Evolutionary conservation across 1,140 invertebrate genomes (phyloP).

Genomic region (Trachelipus rathkii): DNA sequence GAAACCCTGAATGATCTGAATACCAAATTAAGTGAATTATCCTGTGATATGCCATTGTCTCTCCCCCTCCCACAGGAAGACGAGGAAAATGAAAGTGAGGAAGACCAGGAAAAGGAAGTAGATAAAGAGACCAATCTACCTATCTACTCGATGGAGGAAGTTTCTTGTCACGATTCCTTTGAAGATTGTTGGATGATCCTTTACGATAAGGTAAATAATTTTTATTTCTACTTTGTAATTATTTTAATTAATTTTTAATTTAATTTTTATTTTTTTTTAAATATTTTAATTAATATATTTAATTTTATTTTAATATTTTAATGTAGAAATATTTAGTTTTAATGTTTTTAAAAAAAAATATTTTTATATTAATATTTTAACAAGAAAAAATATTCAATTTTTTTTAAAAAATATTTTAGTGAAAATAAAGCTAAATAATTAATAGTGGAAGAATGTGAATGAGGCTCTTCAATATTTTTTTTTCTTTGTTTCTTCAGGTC

Average conservation of each 20-base stretch:
- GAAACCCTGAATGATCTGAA: not conserved
- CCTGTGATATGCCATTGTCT: not conserved
- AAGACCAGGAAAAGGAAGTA: not conserved
- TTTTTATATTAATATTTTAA: no score
- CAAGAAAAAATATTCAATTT: no score
- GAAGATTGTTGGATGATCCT: constrained; percentile 60
- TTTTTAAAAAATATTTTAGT: constrained; percentile 18
- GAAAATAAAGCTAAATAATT: no score
- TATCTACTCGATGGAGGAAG: constrained; percentile 51
- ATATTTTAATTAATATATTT: not conserved
- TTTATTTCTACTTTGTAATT: no score
- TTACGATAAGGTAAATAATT: constrained; percentile 52
- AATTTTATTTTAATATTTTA: constrained; percentile 3
- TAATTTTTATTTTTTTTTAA: not conserved
- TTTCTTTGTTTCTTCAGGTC: constrained; percentile 47
- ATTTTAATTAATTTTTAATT: no score
- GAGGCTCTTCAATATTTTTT: not conserved
- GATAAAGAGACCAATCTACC: constrained; percentile 42
- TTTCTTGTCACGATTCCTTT: constrained; percentile 55
- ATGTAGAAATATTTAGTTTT: not conserved
- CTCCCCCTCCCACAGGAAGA: not conserved
- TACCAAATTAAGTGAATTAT: not conserved
- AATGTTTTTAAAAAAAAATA: not conserved
- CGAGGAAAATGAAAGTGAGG: not conserved
- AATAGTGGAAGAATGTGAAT: no score